phyloP scores from a whole-genome alignment of 2,113 vertebrate genomes.

The Thunnus thynnus region DNA sequence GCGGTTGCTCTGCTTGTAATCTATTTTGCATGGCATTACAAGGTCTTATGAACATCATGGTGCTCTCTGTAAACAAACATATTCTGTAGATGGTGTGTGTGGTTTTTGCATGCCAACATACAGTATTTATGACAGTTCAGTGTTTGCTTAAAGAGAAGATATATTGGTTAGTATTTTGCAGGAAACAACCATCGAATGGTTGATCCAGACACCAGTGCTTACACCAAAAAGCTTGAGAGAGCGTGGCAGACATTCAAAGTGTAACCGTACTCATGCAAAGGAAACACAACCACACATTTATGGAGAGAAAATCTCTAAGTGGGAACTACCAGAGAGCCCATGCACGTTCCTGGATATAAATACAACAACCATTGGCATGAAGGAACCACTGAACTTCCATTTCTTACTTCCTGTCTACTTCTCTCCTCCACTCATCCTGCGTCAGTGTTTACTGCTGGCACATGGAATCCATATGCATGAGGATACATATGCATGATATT shows the following conservation, averaged over 20 bases:
- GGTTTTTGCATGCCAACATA: slow-evolving; percentile 15
- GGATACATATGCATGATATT: slow-evolving; percentile 31
- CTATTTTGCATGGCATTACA: background rate
- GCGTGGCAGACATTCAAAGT: slow-evolving; percentile 1
- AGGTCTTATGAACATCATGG: background rate
- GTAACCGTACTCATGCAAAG: background rate
- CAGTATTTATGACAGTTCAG: slow-evolving; percentile 15
- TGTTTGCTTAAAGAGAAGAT: slow-evolving; percentile 21
- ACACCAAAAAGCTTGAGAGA: background rate
- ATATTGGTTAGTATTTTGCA: background rate
- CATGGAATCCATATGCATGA: slow-evolving; percentile 30
- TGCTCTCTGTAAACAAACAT: slow-evolving; percentile 7
- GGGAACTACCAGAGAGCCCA: too few relatives aligned
- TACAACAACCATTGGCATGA: background rate
- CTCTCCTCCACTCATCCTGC: slow-evolving; percentile 11
- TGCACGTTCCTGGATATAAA: background rate
- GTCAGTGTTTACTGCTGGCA: slow-evolving; percentile 28
- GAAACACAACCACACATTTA: slow-evolving; percentile 1
- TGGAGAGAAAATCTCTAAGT: background rate
- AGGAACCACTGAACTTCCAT: background rate
- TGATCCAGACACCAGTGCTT: slow-evolving; percentile 12
- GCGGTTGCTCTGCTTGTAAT: background rate
- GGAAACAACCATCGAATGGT: slow-evolving; percentile 15
- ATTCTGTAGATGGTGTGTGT: background rate
- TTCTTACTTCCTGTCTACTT: background rate